Evolutionary conservation across 2,888 invertebrate genomes (phyloP).

Genomic region (Molorchus minor): DNA sequence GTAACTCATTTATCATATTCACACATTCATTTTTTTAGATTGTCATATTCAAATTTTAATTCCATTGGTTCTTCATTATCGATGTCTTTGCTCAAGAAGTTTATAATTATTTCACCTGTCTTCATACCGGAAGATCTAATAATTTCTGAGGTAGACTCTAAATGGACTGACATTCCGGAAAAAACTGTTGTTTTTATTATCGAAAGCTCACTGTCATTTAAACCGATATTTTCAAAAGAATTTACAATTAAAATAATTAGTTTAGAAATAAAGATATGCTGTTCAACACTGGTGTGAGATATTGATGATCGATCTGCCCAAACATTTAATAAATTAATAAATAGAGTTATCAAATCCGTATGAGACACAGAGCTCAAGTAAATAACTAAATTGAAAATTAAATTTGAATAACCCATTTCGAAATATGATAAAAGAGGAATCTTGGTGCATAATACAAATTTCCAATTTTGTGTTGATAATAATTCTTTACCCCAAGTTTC

Average conservation of each 20-base stretch:
- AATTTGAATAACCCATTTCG: constrained; percentile 58
- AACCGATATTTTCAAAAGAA: constrained; percentile 60
- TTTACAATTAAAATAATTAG: constrained; percentile 69
- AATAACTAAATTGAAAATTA: constrained; percentile 70
- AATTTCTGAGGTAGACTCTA: constrained; percentile 70
- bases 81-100: constrained; percentile 60
- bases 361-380: constrained; percentile 66
- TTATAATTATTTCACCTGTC: constrained; percentile 72
- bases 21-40: constrained; percentile 64
- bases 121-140: constrained; percentile 79
- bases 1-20: constrained; percentile 65
- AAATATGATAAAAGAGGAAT: constrained; percentile 68
- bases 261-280: constrained; percentile 77
- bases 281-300: constrained; percentile 71
- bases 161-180: constrained; percentile 74
- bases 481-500: constrained; percentile 66
- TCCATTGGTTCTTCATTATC: constrained; percentile 62
- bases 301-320: constrained; percentile 76
- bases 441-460: constrained; percentile 71
- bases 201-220: constrained; percentile 47
- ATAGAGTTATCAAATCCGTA: constrained; percentile 60
- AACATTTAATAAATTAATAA: constrained; percentile 68
- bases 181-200: constrained; percentile 67
- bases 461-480: constrained; percentile 70
- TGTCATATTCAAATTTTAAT: constrained; percentile 74